These are phyloP conservation scores for Argyra leucocephala DNA, from an alignment of 2,888 invertebrate species.

Conservation along the genomic window DNA sequence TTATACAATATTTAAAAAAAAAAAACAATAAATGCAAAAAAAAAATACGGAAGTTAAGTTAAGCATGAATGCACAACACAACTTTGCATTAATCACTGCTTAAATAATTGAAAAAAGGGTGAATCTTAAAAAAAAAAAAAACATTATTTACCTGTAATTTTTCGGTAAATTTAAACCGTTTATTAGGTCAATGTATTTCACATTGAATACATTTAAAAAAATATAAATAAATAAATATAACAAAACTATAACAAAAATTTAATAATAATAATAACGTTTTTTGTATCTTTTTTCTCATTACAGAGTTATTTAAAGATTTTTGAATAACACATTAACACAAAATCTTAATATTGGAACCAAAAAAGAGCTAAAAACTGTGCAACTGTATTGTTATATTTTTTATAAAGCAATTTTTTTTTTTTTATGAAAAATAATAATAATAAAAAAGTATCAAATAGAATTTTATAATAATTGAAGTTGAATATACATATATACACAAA, in stretches of 20 bases:
- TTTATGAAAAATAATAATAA: too few species aligned
- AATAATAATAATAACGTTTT: background rate
- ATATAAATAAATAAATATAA: background rate
- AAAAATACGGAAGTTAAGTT: background rate
- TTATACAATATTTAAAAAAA: background rate
- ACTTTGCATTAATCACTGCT: background rate
- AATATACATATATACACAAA: too few species aligned
- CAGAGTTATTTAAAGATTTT: too few species aligned
- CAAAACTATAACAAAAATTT: background rate
- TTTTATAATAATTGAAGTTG: too few species aligned
- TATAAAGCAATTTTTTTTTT: too few species aligned
- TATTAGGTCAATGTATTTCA: slow-evolving; percentile 4
- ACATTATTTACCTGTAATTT: background rate
- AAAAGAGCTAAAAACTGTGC: too few species aligned
- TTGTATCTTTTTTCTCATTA: background rate
- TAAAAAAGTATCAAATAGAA: too few species aligned
- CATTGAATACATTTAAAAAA: background rate
- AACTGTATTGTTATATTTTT: too few species aligned
- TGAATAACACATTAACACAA: too few species aligned
- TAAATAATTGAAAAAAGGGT: background rate
- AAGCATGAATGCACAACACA: slow-evolving; percentile 8
- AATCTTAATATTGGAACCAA: too few species aligned
- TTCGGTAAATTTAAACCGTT: slow-evolving; percentile 1
- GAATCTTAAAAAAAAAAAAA: background rate
- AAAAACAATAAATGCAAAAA: background rate